Evolutionary conservation across 1,140 invertebrate genomes (phyloP).

Genomic region (Drosophila aff.): DNA sequence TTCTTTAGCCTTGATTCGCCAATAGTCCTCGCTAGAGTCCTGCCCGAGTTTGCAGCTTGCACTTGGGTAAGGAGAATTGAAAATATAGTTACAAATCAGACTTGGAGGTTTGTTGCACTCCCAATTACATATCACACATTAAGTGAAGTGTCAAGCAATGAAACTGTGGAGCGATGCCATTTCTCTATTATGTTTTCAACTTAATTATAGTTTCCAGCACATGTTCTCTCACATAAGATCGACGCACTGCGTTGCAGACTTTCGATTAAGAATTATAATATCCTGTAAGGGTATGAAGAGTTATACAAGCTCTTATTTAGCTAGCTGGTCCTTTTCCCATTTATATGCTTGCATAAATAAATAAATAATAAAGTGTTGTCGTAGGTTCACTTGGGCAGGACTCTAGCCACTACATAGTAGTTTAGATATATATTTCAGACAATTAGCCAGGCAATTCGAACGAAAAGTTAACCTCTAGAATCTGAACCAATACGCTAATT

Average conservation of each 20-base stretch:
- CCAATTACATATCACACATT: conserved; percentile 10
- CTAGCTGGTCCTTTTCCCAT: neutral
- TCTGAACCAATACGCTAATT: conserved; percentile 8
- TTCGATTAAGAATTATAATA: neutral
- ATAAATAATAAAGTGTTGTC: neutral
- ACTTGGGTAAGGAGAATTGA: neutral
- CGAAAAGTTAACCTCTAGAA: neutral
- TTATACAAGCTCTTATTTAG: neutral
- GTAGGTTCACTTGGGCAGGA: neutral
- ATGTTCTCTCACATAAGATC: neutral
- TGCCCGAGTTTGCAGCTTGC: neutral
- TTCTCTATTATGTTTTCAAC: neutral
- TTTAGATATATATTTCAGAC: conserved; percentile 5
- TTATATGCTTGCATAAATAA: neutral
- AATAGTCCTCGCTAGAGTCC: conserved; percentile 7
- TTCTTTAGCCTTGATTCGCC: neutral
- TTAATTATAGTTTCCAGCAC: too few relatives aligned
- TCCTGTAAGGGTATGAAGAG: neutral
- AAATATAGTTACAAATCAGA: neutral
- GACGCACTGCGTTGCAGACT: neutral
- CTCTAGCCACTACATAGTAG: conserved; percentile 1
- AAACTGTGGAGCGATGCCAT: neutral
- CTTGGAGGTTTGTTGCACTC: neutral
- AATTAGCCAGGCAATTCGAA: neutral
- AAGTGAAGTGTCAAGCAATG: conserved; percentile 1